Base-by-base conservation (phyloP, 2,113 vertebrate species). In the Perca flavescens region DNA sequence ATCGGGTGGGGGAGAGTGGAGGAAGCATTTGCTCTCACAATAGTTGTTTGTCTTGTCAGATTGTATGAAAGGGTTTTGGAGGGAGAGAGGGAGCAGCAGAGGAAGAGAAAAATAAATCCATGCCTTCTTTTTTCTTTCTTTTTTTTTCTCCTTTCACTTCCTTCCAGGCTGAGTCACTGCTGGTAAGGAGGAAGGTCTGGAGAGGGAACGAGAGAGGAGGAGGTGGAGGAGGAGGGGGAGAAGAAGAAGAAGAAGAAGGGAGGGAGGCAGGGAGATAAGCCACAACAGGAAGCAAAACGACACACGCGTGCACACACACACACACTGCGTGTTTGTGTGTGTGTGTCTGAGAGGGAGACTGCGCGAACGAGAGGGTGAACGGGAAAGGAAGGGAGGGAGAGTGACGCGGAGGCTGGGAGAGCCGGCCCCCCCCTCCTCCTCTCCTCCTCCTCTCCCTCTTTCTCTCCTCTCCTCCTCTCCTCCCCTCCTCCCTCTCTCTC, bases 121-220 rank as follows among this genome's bases (percentile, higher is more conserved):
- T 95, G 92, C 94, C 87, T 94, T 93, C 85, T 95, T 88, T 90
- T 82, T 65, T 84, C 15, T 86, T 92, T 95, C 2, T 81, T 94
- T 77, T 73, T 73, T 68, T 80, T 92, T 95, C 90, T 93, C 85
- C 90, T 97, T 95, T 96, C 95, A 96, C 96, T 97, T 97, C 93
- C 93, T 97, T 97, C 93, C 95, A 99, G 98, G 95, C 96, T 98
- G 97, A 98, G 96, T 98, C 97, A 97, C 96, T 96, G 87, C 93
- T 96, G 94, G 94, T 96, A 96, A 96, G 93, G 95, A 95, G 95
- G 96, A 97, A 97, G 96, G 96, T 95, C 96, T 94, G 95, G 96
- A 95, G 94, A 95, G 94, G 90, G 94, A 95, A 94, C 91, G 92
- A 91, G 89, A 94, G 88, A 91, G 84, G 78, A 84, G 80, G 89